phyloP scores from a whole-genome alignment of 2,888 invertebrate genomes.

The Aquatica leii region DNA sequence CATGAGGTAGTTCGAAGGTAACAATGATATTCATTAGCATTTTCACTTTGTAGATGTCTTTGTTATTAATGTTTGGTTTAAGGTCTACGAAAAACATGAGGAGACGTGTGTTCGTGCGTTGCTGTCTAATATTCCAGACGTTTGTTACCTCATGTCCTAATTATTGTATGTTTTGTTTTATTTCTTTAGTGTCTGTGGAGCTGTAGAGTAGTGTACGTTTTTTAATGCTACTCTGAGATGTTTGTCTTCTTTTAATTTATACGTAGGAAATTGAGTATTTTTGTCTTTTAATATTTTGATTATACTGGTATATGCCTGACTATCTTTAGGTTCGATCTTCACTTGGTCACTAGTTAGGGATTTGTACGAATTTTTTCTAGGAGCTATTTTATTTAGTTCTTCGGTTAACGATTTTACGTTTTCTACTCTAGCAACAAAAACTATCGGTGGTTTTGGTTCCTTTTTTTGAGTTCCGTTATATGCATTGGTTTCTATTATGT shows the following conservation, averaged over 20 bases:
- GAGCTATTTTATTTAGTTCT: no score
- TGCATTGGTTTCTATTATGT: conserved; percentile 11
- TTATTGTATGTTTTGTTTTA: conserved; percentile 7
- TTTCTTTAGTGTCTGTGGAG: conserved; percentile 9
- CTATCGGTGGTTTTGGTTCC: conserved; percentile 6
- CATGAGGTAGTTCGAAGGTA: conserved; percentile 10
- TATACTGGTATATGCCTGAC: conserved; percentile 10
- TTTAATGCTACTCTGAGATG: conserved; percentile 11
- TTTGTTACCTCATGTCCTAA: conserved; percentile 13
- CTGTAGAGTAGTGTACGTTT: conserved; percentile 19
- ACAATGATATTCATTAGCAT: conserved; percentile 18
- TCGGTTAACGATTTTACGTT: conserved; percentile 15
- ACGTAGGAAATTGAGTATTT: conserved; percentile 16
- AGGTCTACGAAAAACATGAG: conserved; percentile 17
- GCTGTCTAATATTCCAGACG: conserved; percentile 16
- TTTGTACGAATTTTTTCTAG: no score
- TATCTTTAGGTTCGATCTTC: conserved; percentile 15
- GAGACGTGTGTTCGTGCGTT: conserved; percentile 6
- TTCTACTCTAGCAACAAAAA: conserved; percentile 16
- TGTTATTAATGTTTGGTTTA: conserved; percentile 15
- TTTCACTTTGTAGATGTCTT: conserved; percentile 23
- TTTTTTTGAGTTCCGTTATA: not conserved
- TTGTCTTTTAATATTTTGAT: conserved; percentile 14
- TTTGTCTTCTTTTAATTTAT: conserved; percentile 16
- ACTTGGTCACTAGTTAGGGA: conserved; percentile 1